Conservation (phyloP, 1,140 invertebrate species). For the Orius laevigatus region DNA sequence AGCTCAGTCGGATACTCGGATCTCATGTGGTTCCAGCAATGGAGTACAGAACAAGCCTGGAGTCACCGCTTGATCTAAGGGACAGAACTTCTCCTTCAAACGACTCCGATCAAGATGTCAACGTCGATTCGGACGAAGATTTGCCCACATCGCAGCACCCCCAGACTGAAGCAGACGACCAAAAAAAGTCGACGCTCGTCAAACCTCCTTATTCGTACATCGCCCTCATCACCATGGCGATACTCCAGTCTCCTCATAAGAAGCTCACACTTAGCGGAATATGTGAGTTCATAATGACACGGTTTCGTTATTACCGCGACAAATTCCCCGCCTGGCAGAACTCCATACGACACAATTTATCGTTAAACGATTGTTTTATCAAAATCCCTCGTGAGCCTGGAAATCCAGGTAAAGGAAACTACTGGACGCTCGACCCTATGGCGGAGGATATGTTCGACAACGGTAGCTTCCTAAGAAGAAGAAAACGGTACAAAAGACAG, state of each 20-base stretch:
- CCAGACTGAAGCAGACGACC: constrained; percentile 16
- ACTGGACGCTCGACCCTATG: constrained; percentile 94
- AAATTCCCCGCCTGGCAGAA: constrained; percentile 96
- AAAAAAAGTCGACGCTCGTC: constrained; percentile 26
- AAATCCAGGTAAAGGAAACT: constrained; percentile 97
- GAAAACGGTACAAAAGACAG: constrained; percentile 89
- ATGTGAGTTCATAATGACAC: constrained; percentile 97
- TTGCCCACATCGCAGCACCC: too few species aligned
- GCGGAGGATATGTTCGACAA: constrained; percentile 99
- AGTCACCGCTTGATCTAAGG: too few species aligned
- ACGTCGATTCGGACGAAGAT: too few species aligned
- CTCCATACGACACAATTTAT: constrained; percentile 92
- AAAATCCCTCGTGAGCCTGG: constrained; percentile 96
- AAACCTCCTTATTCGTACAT: constrained; percentile 98
- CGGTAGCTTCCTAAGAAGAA: constrained; percentile 82
- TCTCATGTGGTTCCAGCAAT: too few species aligned
- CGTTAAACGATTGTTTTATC: constrained; percentile 96
- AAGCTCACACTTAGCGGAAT: constrained; percentile 93
- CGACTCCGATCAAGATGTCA: too few species aligned
- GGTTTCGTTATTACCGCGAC: constrained; percentile 90
- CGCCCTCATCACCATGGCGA: constrained; percentile 94
- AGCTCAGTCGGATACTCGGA: too few species aligned
- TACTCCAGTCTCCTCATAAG: constrained; percentile 91
- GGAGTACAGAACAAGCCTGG: too few species aligned
- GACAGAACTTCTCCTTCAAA: too few species aligned